Evolutionary conservation across 2,797 vertebrate genomes (phyloP).

Genomic region (Bucorvus abyssinicus): DNA sequence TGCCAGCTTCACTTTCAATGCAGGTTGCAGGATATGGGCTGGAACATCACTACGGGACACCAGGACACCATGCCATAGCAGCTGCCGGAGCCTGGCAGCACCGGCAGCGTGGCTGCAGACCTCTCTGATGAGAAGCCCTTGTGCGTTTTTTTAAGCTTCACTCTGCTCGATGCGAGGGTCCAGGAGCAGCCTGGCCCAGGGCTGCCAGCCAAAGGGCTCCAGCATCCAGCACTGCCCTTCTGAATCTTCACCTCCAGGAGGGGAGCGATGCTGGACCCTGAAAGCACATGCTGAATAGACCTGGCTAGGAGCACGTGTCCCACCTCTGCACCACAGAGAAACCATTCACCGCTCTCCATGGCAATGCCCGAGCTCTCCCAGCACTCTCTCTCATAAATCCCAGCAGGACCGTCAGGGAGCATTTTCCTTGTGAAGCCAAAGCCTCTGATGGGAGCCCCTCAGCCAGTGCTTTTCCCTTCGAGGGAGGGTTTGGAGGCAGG

Average conservation of each 20-base stretch:
- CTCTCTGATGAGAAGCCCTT: background rate
- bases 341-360: accelerated
- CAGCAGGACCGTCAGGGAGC: background rate
- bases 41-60: background rate
- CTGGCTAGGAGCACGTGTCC: background rate
- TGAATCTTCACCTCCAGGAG: background rate
- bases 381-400: background rate
- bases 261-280: background rate
- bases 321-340: background rate
- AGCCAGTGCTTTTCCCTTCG: background rate
- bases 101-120: accelerated
- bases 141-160: background rate
- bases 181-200: background rate
- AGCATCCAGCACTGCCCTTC: accelerated
- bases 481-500: background rate
- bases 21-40: background rate
- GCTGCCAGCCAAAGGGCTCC: background rate
- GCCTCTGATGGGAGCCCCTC: background rate
- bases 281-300: background rate
- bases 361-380: background rate
- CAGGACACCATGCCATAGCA: background rate
- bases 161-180: background rate
- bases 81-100: background rate
- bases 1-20: background rate
- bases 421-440: background rate